Conservation (phyloP, 2,888 invertebrate genomes). For the Steromphala cineraria region DNA sequence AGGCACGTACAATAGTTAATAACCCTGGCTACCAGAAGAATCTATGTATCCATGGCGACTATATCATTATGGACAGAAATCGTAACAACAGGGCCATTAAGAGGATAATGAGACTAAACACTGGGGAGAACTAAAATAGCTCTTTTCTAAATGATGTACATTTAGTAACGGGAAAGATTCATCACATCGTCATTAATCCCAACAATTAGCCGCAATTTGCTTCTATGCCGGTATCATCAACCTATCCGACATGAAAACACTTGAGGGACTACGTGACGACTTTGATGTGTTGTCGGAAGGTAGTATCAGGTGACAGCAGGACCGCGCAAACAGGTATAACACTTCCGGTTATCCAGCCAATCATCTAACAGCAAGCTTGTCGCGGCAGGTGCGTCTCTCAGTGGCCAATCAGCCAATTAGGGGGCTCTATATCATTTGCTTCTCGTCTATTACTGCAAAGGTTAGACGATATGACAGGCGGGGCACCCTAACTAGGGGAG, state of each 20-base stretch:
- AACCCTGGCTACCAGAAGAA: too few species aligned
- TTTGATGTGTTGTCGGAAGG: slow-evolving; percentile 15
- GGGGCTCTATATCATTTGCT: not conserved
- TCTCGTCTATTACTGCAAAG: slow-evolving; percentile 3
- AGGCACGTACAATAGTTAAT: too few species aligned
- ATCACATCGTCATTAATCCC: not conserved
- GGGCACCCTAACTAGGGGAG: not conserved
- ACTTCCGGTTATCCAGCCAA: slow-evolving; percentile 9
- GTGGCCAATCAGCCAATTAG: not conserved
- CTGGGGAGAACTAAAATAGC: not conserved
- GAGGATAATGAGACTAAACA: not conserved
- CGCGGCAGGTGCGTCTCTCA: not conserved
- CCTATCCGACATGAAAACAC: not conserved
- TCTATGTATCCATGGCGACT: too few species aligned
- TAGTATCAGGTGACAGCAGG: not conserved
- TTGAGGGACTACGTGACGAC: not conserved
- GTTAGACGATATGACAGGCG: slow-evolving; percentile 5
- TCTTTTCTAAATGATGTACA: slow-evolving; percentile 6
- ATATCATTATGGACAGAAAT: too few species aligned
- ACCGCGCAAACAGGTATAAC: slow-evolving; percentile 4
- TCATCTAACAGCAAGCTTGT: not conserved
- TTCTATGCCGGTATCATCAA: slow-evolving; percentile 1
- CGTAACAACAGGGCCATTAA: not conserved
- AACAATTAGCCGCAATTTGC: slow-evolving; percentile 1
- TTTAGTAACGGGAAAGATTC: not conserved